phyloP scores from a whole-genome alignment of 2,888 invertebrate genomes.

The Dryomyza anilis region DNA sequence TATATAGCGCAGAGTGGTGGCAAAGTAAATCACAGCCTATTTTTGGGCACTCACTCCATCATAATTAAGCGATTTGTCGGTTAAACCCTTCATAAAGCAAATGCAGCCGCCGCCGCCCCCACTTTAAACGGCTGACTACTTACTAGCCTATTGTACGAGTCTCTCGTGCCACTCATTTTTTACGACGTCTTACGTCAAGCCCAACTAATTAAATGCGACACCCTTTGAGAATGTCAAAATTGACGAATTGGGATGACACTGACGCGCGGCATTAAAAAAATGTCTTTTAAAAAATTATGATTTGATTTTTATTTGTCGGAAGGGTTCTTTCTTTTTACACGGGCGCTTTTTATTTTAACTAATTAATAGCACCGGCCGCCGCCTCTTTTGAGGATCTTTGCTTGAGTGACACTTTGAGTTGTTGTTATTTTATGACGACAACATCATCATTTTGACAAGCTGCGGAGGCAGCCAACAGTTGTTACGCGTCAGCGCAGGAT shows the following conservation, averaged over 20 bases:
- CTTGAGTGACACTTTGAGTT: constrained; percentile 6
- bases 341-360: constrained; percentile 3
- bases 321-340: neutral
- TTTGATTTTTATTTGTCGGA: constrained; percentile 50
- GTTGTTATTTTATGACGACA: constrained; percentile 23
- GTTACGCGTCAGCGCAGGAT: constrained; percentile 19
- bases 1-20: constrained; percentile 42
- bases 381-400: constrained; percentile 15
- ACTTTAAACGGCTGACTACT: neutral
- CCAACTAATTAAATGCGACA: constrained; percentile 37
- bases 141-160: no score
- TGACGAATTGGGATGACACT: constrained; percentile 51
- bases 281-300: constrained; percentile 50
- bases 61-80: constrained; percentile 59
- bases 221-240: constrained; percentile 35
- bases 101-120: neutral
- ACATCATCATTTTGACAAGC: constrained; percentile 17
- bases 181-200: constrained; percentile 19
- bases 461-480: constrained; percentile 16
- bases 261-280: neutral
- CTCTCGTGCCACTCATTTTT: neutral
- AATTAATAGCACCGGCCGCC: constrained; percentile 15
- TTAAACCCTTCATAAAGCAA: constrained; percentile 23
- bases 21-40: constrained; percentile 29
- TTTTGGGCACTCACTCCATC: constrained; percentile 47